Base-by-base conservation (phyloP, 2,888 invertebrate species). In the Synanthedon andrenaeformis region DNA sequence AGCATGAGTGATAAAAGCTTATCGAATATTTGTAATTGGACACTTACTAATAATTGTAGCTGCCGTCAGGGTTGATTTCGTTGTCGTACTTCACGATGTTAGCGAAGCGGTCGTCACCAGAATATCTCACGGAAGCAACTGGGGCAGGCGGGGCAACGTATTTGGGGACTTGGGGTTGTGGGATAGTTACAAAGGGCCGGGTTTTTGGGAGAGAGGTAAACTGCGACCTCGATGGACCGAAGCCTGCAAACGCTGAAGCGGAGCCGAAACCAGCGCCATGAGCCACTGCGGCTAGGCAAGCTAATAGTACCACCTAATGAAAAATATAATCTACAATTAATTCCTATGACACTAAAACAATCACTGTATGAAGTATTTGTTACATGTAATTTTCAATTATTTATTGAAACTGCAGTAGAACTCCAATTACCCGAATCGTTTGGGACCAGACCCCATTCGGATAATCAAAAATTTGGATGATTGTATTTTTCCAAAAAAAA, bases 41-140 rank as follows among this genome's bases (percentile, higher is more conserved):
- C 57, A 80, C 83, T 85, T 69, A 90, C 90, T 69, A 81, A 74
- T 89, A 89, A 67, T 64, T 72, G 78, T 85, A 90, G 62, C 78
- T 79, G 60, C 90, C 90, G 59, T 90, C 90, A 52, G 86, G 84
- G 63, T 78, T 78, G 56, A 82, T 66, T 5, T 89, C 89, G 56
- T 83, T 84, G 42, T 74, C 79, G 61, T 67, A 79, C 58, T 69
- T 82, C 51, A 89, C 55, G 53, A 72, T 84, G 50, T 65, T 55
- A 13, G 79, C 77, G 51, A 62, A 58, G 55, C 66, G 70, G 51
- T 70, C 76, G 35, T 75, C 68, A 51, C 28, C 17, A 11, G 52
- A 42, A 14, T 56, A 56, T 52, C 58, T 66, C 14, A 50, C 53
- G 11, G 50, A 10, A 56, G 49, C 54, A 35, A 17, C 35, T 13